Percentiles rank a stretch among this genome's conserved stretches.
phyloP scores from a whole-genome alignment of 2,888 invertebrate genomes.

The Stenchaetothrips biformis region DNA sequence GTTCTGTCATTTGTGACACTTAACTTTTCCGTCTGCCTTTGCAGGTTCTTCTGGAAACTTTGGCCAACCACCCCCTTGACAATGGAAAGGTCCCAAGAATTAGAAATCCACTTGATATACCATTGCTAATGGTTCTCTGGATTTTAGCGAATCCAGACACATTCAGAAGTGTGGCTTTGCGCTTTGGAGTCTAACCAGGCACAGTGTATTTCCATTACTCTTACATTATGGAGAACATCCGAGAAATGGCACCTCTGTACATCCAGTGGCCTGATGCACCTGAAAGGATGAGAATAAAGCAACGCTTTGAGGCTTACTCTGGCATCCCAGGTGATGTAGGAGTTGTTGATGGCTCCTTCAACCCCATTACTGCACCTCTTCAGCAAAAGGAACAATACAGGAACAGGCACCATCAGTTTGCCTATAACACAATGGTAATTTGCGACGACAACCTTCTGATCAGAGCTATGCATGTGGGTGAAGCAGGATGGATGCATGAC shows the following conservation, averaged over 20 bases:
- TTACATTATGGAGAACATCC: neutral
- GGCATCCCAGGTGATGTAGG: neutral
- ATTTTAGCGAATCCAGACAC: neutral
- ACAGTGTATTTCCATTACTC: neutral
- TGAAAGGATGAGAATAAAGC: neutral
- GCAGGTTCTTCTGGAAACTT: neutral
- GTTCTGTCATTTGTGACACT: no score
- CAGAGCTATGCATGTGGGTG: neutral
- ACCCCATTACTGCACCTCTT: neutral
- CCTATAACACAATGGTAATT: neutral
- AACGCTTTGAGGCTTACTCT: neutral
- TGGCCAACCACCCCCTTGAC: neutral
- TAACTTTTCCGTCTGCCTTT: no score
- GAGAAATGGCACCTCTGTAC: neutral
- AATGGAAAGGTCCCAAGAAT: neutral
- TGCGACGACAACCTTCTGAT: neutral
- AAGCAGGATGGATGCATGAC: neutral
- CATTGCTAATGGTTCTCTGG: neutral
- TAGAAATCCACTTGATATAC: neutral
- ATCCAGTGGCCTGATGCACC: neutral
- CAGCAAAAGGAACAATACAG: neutral
- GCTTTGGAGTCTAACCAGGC: neutral
- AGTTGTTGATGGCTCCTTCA: neutral
- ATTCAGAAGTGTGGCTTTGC: neutral
- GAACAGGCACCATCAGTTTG: neutral